These are phyloP conservation scores for Arizona elegans DNA, from an alignment of 2,113 vertebrate species.

Conservation along the genomic window DNA sequence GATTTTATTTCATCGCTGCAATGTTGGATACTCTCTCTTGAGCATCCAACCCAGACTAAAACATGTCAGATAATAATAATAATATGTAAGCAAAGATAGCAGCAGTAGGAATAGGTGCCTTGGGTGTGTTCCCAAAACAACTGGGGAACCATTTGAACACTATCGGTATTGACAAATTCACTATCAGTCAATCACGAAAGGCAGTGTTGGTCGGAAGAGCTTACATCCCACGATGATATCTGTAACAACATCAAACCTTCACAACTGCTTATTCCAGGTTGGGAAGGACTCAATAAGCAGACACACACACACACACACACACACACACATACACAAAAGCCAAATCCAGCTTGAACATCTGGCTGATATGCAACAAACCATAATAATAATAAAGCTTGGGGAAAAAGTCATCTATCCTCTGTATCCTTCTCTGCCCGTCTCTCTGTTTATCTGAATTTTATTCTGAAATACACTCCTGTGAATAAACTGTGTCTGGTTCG, in stretches of 20 bases:
- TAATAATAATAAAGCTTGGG: too few species aligned
- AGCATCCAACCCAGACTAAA: neutral
- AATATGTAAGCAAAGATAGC: too few species aligned
- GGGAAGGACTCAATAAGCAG: neutral
- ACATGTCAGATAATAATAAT: neutral
- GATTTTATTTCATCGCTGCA: neutral
- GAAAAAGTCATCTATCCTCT: neutral
- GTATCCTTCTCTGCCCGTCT: neutral
- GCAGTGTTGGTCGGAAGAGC: neutral
- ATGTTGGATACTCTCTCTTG: neutral
- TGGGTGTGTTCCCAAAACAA: neutral
- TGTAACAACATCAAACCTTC: neutral
- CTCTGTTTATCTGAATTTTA: neutral
- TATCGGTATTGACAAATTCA: too few species aligned
- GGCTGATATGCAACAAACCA: neutral
- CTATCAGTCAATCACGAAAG: neutral
- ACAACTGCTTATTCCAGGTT: neutral
- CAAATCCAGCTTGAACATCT: neutral
- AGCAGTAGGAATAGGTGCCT: neutral
- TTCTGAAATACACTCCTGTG: neutral
- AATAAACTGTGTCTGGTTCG: neutral
- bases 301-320: too few species aligned
- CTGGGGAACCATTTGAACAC: too few species aligned
- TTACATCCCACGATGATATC: neutral
- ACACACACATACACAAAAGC: neutral